These are phyloP conservation scores for Sternotherus odoratus DNA, from an alignment of 2,797 vertebrate species.

Conservation along the genomic window DNA sequence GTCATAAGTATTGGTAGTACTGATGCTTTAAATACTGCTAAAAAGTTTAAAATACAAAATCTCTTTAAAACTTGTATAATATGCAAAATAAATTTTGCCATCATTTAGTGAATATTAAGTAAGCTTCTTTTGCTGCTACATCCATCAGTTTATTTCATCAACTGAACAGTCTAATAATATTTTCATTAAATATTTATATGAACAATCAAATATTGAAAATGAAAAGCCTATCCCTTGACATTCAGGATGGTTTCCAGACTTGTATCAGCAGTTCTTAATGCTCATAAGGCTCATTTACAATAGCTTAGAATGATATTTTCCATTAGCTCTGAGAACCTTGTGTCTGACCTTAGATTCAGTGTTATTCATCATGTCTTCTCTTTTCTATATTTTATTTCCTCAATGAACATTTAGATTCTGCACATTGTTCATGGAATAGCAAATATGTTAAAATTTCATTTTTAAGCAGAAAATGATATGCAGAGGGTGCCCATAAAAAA, in stretches of 20 bases:
- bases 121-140: constrained; percentile 44
- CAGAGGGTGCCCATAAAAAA: background rate
- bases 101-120: constrained; percentile 70
- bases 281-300: constrained; percentile 44
- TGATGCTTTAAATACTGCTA: constrained; percentile 53
- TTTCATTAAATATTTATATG: constrained; percentile 79
- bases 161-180: constrained; percentile 78
- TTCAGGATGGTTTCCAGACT: constrained; percentile 63
- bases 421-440: constrained; percentile 24
- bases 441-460: constrained; percentile 27
- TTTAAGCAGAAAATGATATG: background rate
- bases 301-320: constrained; percentile 56
- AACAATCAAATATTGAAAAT: constrained; percentile 74
- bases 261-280: constrained; percentile 43
- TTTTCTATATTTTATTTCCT: constrained; percentile 53
- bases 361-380: constrained; percentile 54
- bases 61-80: constrained; percentile 60
- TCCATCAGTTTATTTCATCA: constrained; percentile 72
- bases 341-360: constrained; percentile 54
- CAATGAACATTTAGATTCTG: constrained; percentile 25
- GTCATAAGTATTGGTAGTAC: constrained; percentile 14
- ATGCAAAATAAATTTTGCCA: constrained; percentile 65
- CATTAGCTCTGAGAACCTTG: constrained; percentile 62
- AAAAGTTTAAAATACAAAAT: constrained; percentile 58
- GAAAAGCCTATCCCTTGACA: constrained; percentile 66